Evolutionary conservation across 2,888 invertebrate genomes (phyloP), one percentile per base, ranked within the genome.

Genomic region (Stratiomys singularior): DNA sequence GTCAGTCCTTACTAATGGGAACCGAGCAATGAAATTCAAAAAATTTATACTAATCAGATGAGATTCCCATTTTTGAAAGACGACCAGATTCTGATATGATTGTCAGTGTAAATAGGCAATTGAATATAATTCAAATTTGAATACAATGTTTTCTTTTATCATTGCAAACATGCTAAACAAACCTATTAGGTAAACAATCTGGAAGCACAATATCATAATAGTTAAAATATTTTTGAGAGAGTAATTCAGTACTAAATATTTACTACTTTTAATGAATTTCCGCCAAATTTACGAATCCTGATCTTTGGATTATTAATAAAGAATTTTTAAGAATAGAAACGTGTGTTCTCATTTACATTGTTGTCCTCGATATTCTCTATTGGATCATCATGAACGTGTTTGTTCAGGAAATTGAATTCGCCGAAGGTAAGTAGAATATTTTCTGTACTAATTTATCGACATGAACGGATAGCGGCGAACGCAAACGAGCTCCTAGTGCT

Each of bases 161-260:
- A 15, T 52, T 18, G n/a, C 0, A 52, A 18, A 52, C 3, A 37
- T 37, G 9, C 37, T 5, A 37, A 52, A 52, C 18, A 15, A 52
- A 52, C 4, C 52, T n/a, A 52, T 18, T 52, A 52, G 52, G 52
- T 18, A 60, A 60, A 60, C 58, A 28, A 30, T 30, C 64, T 64
- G 64, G 64, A 64, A 64, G 64, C 64, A 64, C 64, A 64, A 28
- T 64, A 64, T 64, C 30, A 60, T 25, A 13, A 25, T 7, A 60
- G 7, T 60, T 21, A 7, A 60, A n/a, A 60, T 52, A 23, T 25
- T 60, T 60, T 60, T 60, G 60, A 60, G 25, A 60, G 52, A n/a
- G 23, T 60, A 60, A 60, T 60, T 60, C 25, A 25, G 23, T 13
- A 60, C 60, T 52, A 60, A 60, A 60, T 60, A 60, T 60, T 21